Evolutionary conservation across 2,797 vertebrate species (phyloP).

Genomic region (Dryobates pubescens): DNA sequence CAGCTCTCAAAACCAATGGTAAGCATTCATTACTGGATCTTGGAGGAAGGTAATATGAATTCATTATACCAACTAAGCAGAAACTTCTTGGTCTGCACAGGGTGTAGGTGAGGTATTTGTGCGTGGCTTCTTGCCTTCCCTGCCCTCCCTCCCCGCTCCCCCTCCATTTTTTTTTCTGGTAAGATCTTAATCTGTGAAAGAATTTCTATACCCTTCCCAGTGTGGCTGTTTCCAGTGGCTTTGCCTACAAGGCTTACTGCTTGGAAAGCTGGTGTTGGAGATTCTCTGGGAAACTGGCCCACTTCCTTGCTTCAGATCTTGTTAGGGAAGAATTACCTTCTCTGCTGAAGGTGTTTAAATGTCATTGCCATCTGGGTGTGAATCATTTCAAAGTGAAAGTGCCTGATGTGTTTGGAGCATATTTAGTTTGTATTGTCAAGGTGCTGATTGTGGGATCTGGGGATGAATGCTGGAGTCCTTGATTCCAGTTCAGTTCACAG

Average conservation of each 20-base stretch:
- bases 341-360: not conserved
- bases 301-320: not conserved
- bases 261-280: not conserved
- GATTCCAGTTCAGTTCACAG: not conserved
- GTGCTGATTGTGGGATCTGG: not conserved
- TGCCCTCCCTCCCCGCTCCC: too few relatives aligned
- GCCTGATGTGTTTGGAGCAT: not conserved
- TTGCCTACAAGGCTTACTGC: not conserved
- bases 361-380: not conserved
- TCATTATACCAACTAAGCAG: not conserved
- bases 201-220: not conserved
- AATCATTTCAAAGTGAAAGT: not conserved
- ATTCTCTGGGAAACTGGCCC: not conserved
- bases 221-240: not conserved
- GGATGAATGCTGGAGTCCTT: not conserved
- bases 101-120: not conserved
- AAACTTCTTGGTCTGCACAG: not conserved
- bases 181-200: not conserved
- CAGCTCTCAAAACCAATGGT: not conserved
- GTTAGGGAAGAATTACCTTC: not conserved
- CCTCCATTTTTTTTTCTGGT: not conserved
- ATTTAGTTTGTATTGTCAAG: not conserved
- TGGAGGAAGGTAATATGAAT: not conserved
- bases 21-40: not conserved
- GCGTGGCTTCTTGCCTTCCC: not conserved